A percentile compares a stretch with the other conserved stretches of the same genome.
Conservation (phyloP, 1,140 invertebrate species). For the Phymorhynchus buccinoides region DNA sequence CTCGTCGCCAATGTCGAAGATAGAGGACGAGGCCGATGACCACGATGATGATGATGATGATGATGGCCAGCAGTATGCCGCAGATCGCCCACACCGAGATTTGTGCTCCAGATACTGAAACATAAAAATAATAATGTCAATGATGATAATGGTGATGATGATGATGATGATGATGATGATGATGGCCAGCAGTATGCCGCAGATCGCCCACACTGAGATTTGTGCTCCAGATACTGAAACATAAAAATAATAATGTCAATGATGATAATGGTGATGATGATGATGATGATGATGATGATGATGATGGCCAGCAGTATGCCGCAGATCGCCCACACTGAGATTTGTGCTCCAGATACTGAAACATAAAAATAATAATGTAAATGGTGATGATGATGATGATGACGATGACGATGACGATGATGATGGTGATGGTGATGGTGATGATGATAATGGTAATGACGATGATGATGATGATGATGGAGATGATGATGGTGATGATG, state of each 20-base stretch:
- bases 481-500: too few relatives aligned
- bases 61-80: not conserved
- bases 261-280: too few relatives aligned
- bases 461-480: too few relatives aligned
- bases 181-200: not conserved
- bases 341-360: not conserved
- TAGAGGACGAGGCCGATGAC: conserved; percentile 37
- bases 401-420: too few relatives aligned
- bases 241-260: too few relatives aligned
- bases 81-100: conserved; percentile 18
- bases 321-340: conserved; percentile 18
- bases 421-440: too few relatives aligned
- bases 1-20: conserved; percentile 22
- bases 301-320: not conserved
- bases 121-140: too few relatives aligned
- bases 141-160: conserved; percentile 27
- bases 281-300: conserved; percentile 21
- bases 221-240: not conserved
- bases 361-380: too few relatives aligned
- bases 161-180: conserved; percentile 24
- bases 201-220: conserved; percentile 15
- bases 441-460: too few relatives aligned
- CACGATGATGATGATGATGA: conserved; percentile 20
- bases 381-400: too few relatives aligned
- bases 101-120: not conserved